Base-by-base conservation (phyloP, 2,888 invertebrate species). In the Nemoura dubitans region DNA sequence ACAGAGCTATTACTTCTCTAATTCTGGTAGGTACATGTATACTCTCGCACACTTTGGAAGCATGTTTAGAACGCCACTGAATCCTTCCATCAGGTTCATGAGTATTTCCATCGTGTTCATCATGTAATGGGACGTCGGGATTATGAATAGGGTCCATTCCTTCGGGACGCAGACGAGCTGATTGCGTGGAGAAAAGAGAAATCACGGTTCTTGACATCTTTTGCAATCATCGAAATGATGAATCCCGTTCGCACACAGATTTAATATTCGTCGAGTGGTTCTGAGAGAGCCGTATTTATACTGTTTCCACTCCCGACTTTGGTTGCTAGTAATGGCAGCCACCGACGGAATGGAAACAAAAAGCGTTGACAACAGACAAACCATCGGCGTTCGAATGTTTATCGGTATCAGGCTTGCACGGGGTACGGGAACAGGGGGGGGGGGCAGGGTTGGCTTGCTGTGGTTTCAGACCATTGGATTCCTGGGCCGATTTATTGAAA, bases 221-320 rank as follows among this genome's bases (percentile, higher is more conserved):
- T 59, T 59, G 59, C 59, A 59, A 59, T 59, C 59, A 59, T 59
- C 59, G 59, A 59, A 59, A 59, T 59, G 59, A 59, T 59, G 21
- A 21, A 59, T 21, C 59, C 59, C 59, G 59, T 10, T 36, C 59
- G 14, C 59, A 21, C 2, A 16, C 59, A 59, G 59, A 59, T 59
- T 59, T 59, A 59, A 59, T 59, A 59, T 59, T 59, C 59, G 59
- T 21, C 59, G 59, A 59, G 59, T 59, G 59, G 16, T 59, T 59
- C 21, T 59, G 14, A 10, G 36, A 6, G 16, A 21, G 59, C 59
- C 14, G 2, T 59, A 14, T 59, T 59, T 59, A 59, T 59, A 21
- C 2, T 59, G 21, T 59, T 21, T 14, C 59, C 59, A 1, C 21
- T 59, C 5, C 36, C 59, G 59, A 59, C 59, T 59, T 16, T 1